Evolutionary conservation across 37 sponge, comb jelly and placozoan genomes (phyloP).

Genomic region (Cladorhizidae sp.): DNA sequence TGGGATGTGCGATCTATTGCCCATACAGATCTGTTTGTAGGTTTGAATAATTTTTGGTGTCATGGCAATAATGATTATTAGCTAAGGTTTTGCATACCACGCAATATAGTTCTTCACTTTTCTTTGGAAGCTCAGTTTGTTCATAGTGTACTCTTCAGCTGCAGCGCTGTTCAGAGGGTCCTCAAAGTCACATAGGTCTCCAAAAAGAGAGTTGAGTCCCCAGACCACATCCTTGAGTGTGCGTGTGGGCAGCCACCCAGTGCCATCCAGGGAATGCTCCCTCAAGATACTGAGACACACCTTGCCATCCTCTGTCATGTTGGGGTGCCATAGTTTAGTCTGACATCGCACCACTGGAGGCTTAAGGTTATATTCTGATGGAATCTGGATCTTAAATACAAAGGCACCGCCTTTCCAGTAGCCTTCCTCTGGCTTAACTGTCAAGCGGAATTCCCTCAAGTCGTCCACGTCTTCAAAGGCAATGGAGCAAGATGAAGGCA

Average conservation of each 20-base stretch:
- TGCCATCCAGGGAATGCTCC: constrained; percentile 74
- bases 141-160: constrained; percentile 58
- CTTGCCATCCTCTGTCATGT: constrained; percentile 83
- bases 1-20: too few relatives aligned
- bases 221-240: constrained; percentile 81
- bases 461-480: constrained; percentile 67
- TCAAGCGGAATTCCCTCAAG: constrained; percentile 60
- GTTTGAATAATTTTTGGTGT: background rate
- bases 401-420: constrained; percentile 81
- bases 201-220: constrained; percentile 78
- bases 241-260: constrained; percentile 80
- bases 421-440: constrained; percentile 73
- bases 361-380: constrained; percentile 75
- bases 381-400: constrained; percentile 61
- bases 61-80: background rate
- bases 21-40: background rate
- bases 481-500: constrained; percentile 61
- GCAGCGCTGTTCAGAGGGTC: constrained; percentile 80
- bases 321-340: constrained; percentile 85
- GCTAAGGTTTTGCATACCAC: constrained; percentile 25
- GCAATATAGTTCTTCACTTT: constrained; percentile 60
- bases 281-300: constrained; percentile 82
- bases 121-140: constrained; percentile 45
- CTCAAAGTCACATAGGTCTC: constrained; percentile 79
- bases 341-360: constrained; percentile 63